phyloP scores from a whole-genome alignment of 2,113 vertebrate species.

The Corythoichthys intestinalis region DNA sequence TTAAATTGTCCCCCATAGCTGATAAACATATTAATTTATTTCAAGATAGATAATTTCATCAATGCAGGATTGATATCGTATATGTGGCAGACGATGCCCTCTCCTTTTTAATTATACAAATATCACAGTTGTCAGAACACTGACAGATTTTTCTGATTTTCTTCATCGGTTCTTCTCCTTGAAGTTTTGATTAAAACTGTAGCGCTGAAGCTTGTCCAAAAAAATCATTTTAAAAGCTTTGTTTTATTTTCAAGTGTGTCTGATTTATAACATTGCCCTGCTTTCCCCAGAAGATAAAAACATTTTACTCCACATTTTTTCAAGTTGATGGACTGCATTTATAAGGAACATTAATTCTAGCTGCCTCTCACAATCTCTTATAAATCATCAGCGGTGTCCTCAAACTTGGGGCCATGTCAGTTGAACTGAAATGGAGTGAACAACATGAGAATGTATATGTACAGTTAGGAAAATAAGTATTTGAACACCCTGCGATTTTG shows the following conservation, averaged over 20 bases:
- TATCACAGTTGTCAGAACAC: constrained; percentile 58
- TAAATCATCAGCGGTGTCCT: constrained; percentile 48
- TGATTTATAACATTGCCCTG: constrained; percentile 29
- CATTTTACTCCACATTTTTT: constrained; percentile 21
- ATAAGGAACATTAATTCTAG: constrained; percentile 46
- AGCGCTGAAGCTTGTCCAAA: constrained; percentile 23
- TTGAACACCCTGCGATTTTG: too few relatives aligned
- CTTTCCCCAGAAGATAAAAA: constrained; percentile 22
- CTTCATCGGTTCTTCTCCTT: constrained; percentile 30
- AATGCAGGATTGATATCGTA: constrained; percentile 64
- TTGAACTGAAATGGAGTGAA: constrained; percentile 14
- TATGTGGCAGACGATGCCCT: constrained; percentile 55
- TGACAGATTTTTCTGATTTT: constrained; percentile 52
- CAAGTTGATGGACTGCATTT: constrained; percentile 35
- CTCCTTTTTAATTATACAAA: constrained; percentile 72
- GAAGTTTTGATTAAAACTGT: constrained; percentile 62
- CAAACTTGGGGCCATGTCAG: constrained; percentile 31
- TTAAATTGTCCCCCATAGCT: constrained; percentile 71
- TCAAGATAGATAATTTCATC: constrained; percentile 73
- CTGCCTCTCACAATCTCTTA: constrained; percentile 25
- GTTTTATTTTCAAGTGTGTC: constrained; percentile 22
- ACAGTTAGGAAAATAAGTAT: neutral
- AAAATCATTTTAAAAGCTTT: constrained; percentile 14
- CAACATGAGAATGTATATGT: constrained; percentile 7
- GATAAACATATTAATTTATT: constrained; percentile 79